These are phyloP conservation scores for Bolborhynchus lineola DNA, from an alignment of 2,113 vertebrate genomes.

Conservation along the genomic window DNA sequence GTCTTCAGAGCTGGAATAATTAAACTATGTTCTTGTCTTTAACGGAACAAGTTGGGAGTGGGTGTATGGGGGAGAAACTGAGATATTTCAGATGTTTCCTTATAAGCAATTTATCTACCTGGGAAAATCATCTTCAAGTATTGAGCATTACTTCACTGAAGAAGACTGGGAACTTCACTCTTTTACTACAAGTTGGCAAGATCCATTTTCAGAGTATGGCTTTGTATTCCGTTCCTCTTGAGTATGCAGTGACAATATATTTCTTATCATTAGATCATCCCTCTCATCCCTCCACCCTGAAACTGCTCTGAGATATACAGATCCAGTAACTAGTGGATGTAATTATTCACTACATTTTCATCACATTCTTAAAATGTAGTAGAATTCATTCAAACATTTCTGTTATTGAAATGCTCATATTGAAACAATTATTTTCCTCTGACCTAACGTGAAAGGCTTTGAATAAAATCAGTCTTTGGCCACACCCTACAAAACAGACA, in stretches of 20 bases:
- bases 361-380: background rate
- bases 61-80: background rate
- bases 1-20: background rate
- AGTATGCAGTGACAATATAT: background rate
- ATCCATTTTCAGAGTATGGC: background rate
- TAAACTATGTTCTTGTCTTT: background rate
- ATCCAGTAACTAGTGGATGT: background rate
- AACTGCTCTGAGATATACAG: background rate
- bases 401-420: background rate
- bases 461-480: background rate
- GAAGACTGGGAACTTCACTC: background rate
- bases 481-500: background rate
- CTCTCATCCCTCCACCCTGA: background rate
- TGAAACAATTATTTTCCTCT: background rate
- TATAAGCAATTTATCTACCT: conserved; percentile 7
- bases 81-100: background rate
- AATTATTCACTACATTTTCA: background rate
- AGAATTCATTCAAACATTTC: background rate
- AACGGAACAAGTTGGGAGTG: conserved; percentile 28
- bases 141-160: background rate
- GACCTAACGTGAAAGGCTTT: background rate
- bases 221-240: background rate
- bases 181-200: background rate
- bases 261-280: background rate
- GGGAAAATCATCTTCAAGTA: background rate